Percentiles rank a stretch among this genome's conserved stretches.
Conservation (phyloP, 2,888 invertebrate species). For the Bombylius major region DNA sequence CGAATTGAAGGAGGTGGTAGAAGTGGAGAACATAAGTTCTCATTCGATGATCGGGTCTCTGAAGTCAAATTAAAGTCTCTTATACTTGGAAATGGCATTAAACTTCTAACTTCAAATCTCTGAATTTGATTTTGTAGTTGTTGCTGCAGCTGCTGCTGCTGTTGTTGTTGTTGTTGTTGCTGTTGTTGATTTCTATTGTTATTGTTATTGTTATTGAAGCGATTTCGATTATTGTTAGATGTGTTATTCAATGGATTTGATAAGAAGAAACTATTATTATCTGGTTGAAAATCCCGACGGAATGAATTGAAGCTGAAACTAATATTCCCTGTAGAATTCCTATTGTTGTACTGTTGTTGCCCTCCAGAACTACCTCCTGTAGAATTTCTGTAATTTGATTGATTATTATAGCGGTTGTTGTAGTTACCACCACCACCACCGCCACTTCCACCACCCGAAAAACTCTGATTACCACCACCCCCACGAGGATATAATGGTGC, state of each 20-base stretch:
- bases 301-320: slow-evolving; percentile 8
- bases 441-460: slow-evolving; percentile 34
- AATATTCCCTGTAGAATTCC: slow-evolving; percentile 18
- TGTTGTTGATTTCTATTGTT: background rate
- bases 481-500: slow-evolving; percentile 55
- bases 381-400: slow-evolving; percentile 20
- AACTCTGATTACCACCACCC: slow-evolving; percentile 34
- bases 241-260: slow-evolving; percentile 11
- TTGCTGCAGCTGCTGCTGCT: slow-evolving; percentile 15
- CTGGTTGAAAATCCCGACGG: background rate
- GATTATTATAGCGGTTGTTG: slow-evolving; percentile 25
- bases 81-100: background rate
- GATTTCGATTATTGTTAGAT: slow-evolving; percentile 17
- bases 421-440: slow-evolving; percentile 24
- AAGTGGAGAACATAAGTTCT: too few relatives aligned
- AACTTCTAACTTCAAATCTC: slow-evolving; percentile 2
- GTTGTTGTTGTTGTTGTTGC: slow-evolving; percentile 9
- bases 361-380: slow-evolving; percentile 11
- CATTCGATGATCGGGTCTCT: too few relatives aligned
- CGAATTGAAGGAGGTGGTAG: too few relatives aligned
- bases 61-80: background rate
- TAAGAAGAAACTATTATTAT: background rate
- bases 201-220: background rate
- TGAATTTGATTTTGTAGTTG: background rate
- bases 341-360: slow-evolving; percentile 17